Percentiles rank a stretch among this genome's conserved stretches.
Evolutionary conservation across 2,888 invertebrate genomes (phyloP).

Genomic region (Ditula angustiorana): DNA sequence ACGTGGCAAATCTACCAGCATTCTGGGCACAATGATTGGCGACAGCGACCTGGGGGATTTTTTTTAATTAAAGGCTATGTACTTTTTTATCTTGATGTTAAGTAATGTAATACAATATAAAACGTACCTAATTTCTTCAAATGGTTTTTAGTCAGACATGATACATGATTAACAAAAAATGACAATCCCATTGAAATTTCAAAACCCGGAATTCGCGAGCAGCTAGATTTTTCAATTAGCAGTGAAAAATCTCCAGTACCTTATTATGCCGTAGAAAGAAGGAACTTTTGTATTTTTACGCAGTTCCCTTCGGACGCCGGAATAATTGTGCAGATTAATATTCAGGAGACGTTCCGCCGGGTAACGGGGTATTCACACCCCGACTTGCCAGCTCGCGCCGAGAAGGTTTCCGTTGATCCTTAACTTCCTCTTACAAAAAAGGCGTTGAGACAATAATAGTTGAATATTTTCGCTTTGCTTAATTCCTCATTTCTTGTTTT

Average conservation of each 20-base stretch:
- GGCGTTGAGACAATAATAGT: constrained; percentile 12
- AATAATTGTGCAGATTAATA: constrained; percentile 61
- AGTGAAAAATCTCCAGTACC: constrained; percentile 55
- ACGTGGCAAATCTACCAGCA: too few species aligned
- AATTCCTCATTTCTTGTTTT: too few species aligned
- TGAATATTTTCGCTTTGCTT: background rate
- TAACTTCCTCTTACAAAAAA: constrained; percentile 44
- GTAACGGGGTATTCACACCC: constrained; percentile 54
- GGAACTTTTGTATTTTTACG: constrained; percentile 55
- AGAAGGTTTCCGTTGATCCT: constrained; percentile 47
- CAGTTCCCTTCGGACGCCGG: constrained; percentile 44
- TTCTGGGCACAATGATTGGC: too few species aligned
- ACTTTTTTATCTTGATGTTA: too few species aligned
- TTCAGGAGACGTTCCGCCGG: constrained; percentile 52
- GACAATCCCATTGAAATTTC: too few species aligned
- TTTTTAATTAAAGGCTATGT: too few species aligned
- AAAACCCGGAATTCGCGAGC: constrained; percentile 46
- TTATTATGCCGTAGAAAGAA: constrained; percentile 49
- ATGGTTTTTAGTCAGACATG: too few species aligned
- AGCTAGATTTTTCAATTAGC: constrained; percentile 57
- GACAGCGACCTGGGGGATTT: too few species aligned
- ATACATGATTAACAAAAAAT: too few species aligned
- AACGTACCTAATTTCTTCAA: too few species aligned
- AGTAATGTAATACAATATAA: too few species aligned
- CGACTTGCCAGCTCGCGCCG: constrained; percentile 42